Evolutionary conservation across 2,797 vertebrate genomes (phyloP).

Genomic region (Siniperca undulata): DNA sequence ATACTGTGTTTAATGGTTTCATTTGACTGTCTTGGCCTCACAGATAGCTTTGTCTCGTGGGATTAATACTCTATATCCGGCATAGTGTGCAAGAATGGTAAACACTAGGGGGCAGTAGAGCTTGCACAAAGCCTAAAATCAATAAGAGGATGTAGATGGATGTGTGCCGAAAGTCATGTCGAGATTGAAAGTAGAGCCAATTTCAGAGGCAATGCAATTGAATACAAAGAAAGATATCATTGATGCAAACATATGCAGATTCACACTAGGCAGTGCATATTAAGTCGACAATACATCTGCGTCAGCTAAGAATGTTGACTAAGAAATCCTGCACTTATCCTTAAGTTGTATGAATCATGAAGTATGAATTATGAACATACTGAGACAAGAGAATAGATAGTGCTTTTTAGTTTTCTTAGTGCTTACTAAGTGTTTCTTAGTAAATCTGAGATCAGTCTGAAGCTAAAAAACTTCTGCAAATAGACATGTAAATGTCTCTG

Average conservation of each 20-base stretch:
- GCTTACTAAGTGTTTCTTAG: no score
- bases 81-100: no score
- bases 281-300: neutral
- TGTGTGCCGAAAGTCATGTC: neutral
- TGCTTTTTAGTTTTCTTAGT: no score
- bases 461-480: no score
- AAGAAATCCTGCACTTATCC: neutral
- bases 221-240: neutral
- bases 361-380: neutral
- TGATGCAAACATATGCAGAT: neutral
- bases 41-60: neutral
- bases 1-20: neutral
- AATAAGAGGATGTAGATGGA: neutral
- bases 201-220: neutral
- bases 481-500: no score
- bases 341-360: neutral
- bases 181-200: neutral
- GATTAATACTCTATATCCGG: neutral
- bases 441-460: no score
- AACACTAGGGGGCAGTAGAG: neutral
- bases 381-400: neutral
- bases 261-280: neutral
- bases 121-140: neutral
- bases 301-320: neutral
- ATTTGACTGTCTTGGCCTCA: neutral